Evolutionary conservation across 2,888 invertebrate species (phyloP).

Genomic region (Hipparchia sbordonii): DNA sequence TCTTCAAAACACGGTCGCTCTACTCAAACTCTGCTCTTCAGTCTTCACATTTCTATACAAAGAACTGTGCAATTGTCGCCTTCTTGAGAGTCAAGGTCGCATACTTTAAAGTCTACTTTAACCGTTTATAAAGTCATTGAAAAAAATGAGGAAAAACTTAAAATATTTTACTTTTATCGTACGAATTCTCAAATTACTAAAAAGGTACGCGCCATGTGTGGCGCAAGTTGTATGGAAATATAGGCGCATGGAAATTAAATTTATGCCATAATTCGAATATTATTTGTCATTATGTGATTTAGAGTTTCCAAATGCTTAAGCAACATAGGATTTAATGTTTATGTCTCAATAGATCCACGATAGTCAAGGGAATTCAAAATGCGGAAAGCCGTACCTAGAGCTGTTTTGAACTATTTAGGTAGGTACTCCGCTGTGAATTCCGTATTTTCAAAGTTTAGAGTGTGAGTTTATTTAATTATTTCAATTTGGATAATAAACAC

Average conservation of each 20-base stretch:
- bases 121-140: constrained; percentile 11
- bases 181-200: constrained; percentile 37
- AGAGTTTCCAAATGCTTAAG: constrained; percentile 4
- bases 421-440: too few relatives aligned
- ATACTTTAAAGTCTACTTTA: not conserved
- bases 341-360: not conserved
- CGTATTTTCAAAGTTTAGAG: too few relatives aligned
- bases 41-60: too few relatives aligned
- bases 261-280: constrained; percentile 35
- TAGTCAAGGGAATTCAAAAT: too few relatives aligned
- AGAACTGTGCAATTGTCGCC: too few relatives aligned
- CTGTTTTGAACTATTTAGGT: too few relatives aligned
- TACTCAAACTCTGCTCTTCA: too few relatives aligned
- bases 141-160: constrained; percentile 16
- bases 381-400: too few relatives aligned
- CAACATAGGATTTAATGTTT: not conserved
- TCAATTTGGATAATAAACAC: too few relatives aligned
- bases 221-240: constrained; percentile 69
- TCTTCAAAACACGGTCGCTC: too few relatives aligned
- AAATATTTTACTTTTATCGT: constrained; percentile 23
- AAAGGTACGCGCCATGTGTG: constrained; percentile 57
- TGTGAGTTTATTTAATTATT: too few relatives aligned
- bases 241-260: constrained; percentile 26
- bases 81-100: too few relatives aligned
- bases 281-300: constrained; percentile 33